These are phyloP conservation scores for Watsonalla cultraria DNA, from an alignment of 2,888 invertebrate species.

Conservation along the genomic window DNA sequence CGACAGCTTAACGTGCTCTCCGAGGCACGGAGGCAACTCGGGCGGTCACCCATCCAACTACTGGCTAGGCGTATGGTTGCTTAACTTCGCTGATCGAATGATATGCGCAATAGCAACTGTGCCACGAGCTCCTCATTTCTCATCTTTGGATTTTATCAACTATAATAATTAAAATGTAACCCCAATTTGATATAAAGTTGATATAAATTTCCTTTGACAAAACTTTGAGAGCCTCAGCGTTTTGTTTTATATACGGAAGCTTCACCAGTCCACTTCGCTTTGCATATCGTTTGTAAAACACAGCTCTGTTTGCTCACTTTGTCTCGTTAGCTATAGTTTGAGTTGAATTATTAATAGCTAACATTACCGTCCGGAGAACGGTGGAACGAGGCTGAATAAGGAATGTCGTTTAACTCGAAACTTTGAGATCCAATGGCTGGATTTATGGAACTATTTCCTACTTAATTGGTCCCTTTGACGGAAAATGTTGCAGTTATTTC, in stretches of 20 bases:
- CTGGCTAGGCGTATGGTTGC: too few relatives aligned
- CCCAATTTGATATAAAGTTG: too few relatives aligned
- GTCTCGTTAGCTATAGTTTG: conserved; percentile 6
- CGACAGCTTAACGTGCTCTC: too few relatives aligned
- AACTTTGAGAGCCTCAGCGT: too few relatives aligned
- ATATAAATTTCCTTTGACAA: too few relatives aligned
- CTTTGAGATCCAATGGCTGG: not conserved
- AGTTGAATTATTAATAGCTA: conserved; percentile 11
- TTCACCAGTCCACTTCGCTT: not conserved
- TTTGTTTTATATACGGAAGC: not conserved
- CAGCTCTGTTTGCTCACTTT: not conserved
- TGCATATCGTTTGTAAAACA: conserved; percentile 1
- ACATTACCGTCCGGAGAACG: conserved; percentile 1
- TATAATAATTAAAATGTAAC: too few relatives aligned
- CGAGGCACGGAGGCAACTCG: too few relatives aligned
- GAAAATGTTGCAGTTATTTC: not conserved
- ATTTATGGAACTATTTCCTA: not conserved
- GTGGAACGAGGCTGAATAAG: not conserved
- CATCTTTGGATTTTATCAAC: too few relatives aligned
- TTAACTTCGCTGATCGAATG: too few relatives aligned
- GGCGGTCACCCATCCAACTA: too few relatives aligned
- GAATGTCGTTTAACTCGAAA: not conserved
- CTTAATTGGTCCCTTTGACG: not conserved
- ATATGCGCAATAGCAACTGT: too few relatives aligned
- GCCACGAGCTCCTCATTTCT: too few relatives aligned